These are phyloP conservation scores for Callyntrura sp. DNA, from an alignment of 2,888 invertebrate species.

Conservation along the genomic window DNA sequence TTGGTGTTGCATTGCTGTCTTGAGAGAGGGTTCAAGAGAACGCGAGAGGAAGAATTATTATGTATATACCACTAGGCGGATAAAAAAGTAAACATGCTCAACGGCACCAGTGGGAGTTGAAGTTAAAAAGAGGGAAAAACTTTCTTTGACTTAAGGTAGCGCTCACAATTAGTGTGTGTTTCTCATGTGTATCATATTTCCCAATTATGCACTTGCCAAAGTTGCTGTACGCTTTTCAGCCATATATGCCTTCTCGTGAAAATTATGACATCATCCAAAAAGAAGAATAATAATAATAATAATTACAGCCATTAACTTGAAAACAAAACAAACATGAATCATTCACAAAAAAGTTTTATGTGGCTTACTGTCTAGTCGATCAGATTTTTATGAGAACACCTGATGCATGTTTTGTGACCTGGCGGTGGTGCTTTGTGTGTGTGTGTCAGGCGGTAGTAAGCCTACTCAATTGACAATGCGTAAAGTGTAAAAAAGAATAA, in stretches of 20 bases:
- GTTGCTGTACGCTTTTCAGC: background rate
- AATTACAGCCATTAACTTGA: background rate
- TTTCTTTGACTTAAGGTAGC: slow-evolving; percentile 21
- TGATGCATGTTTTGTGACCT: background rate
- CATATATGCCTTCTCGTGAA: background rate
- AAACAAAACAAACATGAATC: slow-evolving; percentile 39
- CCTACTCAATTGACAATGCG: too few relatives aligned
- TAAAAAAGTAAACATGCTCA: slow-evolving; percentile 10
- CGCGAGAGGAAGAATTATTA: background rate
- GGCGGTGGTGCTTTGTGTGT: too few relatives aligned
- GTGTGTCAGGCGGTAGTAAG: too few relatives aligned
- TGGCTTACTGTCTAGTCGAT: background rate
- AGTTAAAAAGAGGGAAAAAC: slow-evolving; percentile 30
- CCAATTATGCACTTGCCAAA: slow-evolving; percentile 55
- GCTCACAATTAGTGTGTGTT: slow-evolving; percentile 42
- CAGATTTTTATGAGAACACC: background rate
- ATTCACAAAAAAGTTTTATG: background rate
- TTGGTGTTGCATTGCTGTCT: background rate
- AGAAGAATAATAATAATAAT: background rate
- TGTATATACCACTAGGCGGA: too few relatives aligned
- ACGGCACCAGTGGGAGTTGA: slow-evolving; percentile 48
- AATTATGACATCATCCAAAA: background rate
- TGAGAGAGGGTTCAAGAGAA: slow-evolving; percentile 8
- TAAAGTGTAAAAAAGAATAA: too few relatives aligned
- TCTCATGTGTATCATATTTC: slow-evolving; percentile 62